Evolutionary conservation across 2,888 invertebrate genomes (phyloP).

Genomic region (Adelognathus sp.): DNA sequence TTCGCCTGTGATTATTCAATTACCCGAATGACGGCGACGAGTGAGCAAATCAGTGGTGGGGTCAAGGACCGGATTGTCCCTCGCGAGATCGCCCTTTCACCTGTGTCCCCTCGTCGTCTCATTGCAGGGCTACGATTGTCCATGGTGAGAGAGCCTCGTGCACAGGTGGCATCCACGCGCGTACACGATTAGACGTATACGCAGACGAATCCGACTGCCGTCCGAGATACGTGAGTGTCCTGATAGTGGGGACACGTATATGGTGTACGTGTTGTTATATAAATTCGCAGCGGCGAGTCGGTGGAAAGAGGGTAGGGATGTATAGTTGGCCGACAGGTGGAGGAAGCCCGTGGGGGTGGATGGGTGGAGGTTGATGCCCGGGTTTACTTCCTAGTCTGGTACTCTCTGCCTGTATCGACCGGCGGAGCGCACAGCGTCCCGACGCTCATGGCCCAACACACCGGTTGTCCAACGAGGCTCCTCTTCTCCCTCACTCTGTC

Average conservation of each 20-base stretch:
- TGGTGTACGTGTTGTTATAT: too few relatives aligned
- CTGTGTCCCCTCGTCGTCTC: background rate
- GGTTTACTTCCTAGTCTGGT: slow-evolving; percentile 78
- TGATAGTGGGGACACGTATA: background rate
- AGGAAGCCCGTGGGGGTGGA: slow-evolving; percentile 65
- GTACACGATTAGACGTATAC: background rate
- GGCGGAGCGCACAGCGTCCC: slow-evolving; percentile 70
- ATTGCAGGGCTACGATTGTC: background rate
- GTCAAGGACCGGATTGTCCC: background rate
- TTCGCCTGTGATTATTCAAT: background rate
- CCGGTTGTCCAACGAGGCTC: slow-evolving; percentile 49
- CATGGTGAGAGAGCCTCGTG: background rate
- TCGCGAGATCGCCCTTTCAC: background rate
- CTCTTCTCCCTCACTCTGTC: slow-evolving; percentile 32
- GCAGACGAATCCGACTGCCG: background rate
- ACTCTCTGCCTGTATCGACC: slow-evolving; percentile 77
- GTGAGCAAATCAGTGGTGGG: background rate
- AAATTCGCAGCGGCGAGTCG: background rate
- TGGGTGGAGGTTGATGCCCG: slow-evolving; percentile 78
- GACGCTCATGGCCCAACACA: slow-evolving; percentile 65
- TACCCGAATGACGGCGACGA: background rate
- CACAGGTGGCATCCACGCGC: background rate
- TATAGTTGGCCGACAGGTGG: slow-evolving; percentile 63
- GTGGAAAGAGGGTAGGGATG: background rate
- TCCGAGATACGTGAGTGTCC: background rate